Evolutionary conservation across 2,888 invertebrate species (phyloP), one percentile per base, ranked within the genome.

Genomic region (Slavum lentiscoides): DNA sequence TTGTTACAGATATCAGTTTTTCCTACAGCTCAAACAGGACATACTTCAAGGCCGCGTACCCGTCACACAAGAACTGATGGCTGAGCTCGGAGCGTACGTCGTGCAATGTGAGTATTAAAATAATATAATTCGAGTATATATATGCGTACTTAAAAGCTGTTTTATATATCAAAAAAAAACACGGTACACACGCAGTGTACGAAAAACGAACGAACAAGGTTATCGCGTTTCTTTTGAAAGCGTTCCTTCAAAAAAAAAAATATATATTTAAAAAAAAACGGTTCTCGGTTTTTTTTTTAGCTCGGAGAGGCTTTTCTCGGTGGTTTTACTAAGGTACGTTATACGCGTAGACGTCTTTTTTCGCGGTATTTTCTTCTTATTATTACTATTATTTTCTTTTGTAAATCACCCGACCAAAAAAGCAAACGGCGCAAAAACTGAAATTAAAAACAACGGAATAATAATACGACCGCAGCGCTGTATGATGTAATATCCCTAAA

Each of bases 1-100:
- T 49, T 2, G 11, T 87, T 87, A 39, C 89, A 96, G 97, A 90
- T 98, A 98, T 89, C 97, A 97, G 89, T 93, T 97, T 88, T 98
- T 97, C 88, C 90, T 98, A 85, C 97, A 98, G 91, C 91, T 97
- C 85, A 97, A 97, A 88, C 95, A 96, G 89, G 97, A 98, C 87
- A 94, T 98, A 84, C 90, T 97, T 76, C 96, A 97, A 87, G 97
- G 96, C 83, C 91, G 97, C 84, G 89, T 98, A 84, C 95, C 97
- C 11, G 93, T 97, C 82, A 91, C 93, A 83, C 95, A 94, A 87
- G 97, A 97, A 85, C 89, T 96, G 84, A 94, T 96, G 43, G 93
- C 95, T 8, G 96, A 97, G 87, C 89, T 97, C 82, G 96, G 96
- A 80, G 95, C 96, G 19, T 96, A 92, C 87, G 94, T 96, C 83